Base-by-base conservation (phyloP, 2,797 vertebrate genomes). In the Tapirus indicus region DNA sequence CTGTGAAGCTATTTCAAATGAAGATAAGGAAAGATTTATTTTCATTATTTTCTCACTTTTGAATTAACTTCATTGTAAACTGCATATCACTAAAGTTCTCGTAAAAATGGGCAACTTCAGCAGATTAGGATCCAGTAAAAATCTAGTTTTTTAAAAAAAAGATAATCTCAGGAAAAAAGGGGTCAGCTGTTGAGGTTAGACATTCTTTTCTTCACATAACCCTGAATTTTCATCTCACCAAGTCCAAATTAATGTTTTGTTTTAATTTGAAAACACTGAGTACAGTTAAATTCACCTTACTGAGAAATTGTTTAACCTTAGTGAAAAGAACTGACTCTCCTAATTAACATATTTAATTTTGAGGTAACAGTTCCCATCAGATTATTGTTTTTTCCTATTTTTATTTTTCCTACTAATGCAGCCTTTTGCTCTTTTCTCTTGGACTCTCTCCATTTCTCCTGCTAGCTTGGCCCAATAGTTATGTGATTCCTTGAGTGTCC, bases 1-100 rank as follows among this genome's bases (percentile, higher is more conserved):
- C 77, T 78, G 18, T 44, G 54, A 92, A 77, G 25, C 49, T 62
- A n/a, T 35, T 83, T 92, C 54, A 21, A 32, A 23, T 32, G 18
- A 75, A 52, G 23, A 62, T 62, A 18, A 75, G 35, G 56, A 69
- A 91, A 82, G 20, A 78, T 71, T 38, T 49, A 29, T 77, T 77
- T 69, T 77, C n/a, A 44, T 94, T 49, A 62, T 91, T 91, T 77
- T 93, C 72, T 69, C 64, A 71, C 38, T 71, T 56, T 29, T 47
- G 58, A 69, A 87, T 82, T 91, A 83, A 54, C 62, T 94, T 91
- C 64, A 47, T 77, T 78, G 44, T 29, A 83, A 94, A 64, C 29
- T 25, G 29, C 74, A 6, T 88, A 83, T 83, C 58, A 78, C 41
- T 64, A 69, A 77, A n/a, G 25, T 29, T 38, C 10, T 68, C 88